Evolutionary conservation across 64 coral and sea anemone species (phyloP).

Genomic region (Hydrozoanthus tunicans): DNA sequence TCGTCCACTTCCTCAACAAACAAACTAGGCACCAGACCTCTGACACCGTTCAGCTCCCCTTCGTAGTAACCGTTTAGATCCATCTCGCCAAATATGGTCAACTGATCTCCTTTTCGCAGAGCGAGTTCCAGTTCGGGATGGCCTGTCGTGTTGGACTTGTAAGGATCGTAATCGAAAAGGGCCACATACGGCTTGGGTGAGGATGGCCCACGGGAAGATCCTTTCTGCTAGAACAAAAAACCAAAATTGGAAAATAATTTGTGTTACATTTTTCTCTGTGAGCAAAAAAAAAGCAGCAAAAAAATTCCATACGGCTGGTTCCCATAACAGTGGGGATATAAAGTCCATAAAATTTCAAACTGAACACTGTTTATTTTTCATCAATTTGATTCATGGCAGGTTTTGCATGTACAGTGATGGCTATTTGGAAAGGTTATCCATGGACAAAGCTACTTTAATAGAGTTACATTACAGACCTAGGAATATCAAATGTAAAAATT

Average conservation of each 20-base stretch:
- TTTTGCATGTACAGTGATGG: no score
- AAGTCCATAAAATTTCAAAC: no score
- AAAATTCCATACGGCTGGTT: no score
- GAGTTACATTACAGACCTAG: no score
- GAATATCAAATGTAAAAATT: no score
- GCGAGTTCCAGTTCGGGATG: slow-evolving; percentile 83
- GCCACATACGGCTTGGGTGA: slow-evolving; percentile 69
- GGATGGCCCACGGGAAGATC: background rate
- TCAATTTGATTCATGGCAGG: no score
- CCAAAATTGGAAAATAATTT: background rate
- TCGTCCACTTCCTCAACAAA: slow-evolving; percentile 85
- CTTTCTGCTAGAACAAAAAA: background rate
- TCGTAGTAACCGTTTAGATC: slow-evolving; percentile 84
- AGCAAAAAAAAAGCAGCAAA: background rate
- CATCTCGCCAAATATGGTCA: slow-evolving; percentile 87
- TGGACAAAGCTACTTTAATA: no score
- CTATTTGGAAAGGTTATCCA: no score
- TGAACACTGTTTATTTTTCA: no score
- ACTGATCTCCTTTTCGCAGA: slow-evolving; percentile 74
- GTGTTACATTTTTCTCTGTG: no score
- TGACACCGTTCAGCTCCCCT: slow-evolving; percentile 80
- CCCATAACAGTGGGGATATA: no score
- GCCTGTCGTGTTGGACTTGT: slow-evolving; percentile 67
- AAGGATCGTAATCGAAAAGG: slow-evolving; percentile 90
- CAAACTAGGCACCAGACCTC: slow-evolving; percentile 83